Percentiles rank a stretch among this genome's conserved stretches.
phyloP scores from a whole-genome alignment of 2,888 invertebrate genomes.

The Silvanus unidentatus region DNA sequence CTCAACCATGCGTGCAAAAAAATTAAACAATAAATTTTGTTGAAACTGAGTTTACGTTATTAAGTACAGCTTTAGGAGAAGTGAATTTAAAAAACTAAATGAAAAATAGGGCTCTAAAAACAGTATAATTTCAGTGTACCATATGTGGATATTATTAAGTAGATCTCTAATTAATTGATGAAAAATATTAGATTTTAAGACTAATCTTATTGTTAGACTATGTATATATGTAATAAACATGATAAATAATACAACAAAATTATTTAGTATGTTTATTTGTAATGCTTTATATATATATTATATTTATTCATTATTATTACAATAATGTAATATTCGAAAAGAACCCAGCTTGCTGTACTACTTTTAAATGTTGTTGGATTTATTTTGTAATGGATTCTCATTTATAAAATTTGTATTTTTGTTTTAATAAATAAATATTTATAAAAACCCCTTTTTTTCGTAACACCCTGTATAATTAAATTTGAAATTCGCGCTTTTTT shows the following conservation, averaged over 20 bases:
- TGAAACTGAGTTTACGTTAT: slow-evolving; percentile 9
- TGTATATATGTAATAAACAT: slow-evolving; percentile 32
- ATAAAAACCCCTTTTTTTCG: slow-evolving; percentile 13
- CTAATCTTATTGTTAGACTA: slow-evolving; percentile 29
- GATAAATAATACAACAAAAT: slow-evolving; percentile 4
- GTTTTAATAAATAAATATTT: slow-evolving; percentile 35
- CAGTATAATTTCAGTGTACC: slow-evolving; percentile 42
- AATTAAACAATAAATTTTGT: slow-evolving; percentile 12
- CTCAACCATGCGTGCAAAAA: slow-evolving; percentile 22
- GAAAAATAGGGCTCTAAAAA: slow-evolving; percentile 37
- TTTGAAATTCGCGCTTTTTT: too few relatives aligned
- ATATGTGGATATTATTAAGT: slow-evolving; percentile 46
- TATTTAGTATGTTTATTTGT: slow-evolving; percentile 20
- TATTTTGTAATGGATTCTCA: slow-evolving; percentile 33
- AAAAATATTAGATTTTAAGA: slow-evolving; percentile 16
- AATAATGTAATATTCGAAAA: slow-evolving; percentile 19
- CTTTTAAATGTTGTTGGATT: slow-evolving; percentile 36
- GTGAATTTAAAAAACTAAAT: slow-evolving; percentile 18
- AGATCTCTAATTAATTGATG: slow-evolving; percentile 37
- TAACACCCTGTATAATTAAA: too few relatives aligned
- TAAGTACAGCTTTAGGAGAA: slow-evolving; percentile 25
- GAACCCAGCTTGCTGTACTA: slow-evolving; percentile 32
- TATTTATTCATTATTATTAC: slow-evolving; percentile 19
- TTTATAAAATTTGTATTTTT: slow-evolving; percentile 36
- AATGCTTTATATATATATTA: slow-evolving; percentile 32